These are phyloP conservation scores for Zoroaster sp. DNA, from an alignment of 53 echinoderm and acorn worm species.

Conservation along the genomic window DNA sequence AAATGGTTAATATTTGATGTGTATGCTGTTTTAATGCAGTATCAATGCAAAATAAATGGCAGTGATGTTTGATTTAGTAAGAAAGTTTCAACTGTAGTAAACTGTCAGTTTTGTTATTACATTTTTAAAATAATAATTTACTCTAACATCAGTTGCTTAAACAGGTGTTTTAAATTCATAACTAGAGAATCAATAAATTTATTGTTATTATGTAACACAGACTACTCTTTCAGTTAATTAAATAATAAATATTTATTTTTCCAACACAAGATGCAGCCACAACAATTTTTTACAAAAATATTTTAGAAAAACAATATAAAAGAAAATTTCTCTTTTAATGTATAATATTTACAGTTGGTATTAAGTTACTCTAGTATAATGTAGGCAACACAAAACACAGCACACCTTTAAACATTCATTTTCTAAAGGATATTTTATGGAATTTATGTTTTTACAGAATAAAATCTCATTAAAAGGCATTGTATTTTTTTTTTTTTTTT, in stretches of 20 bases:
- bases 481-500: background rate
- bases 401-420: background rate
- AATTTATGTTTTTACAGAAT: too few relatives aligned
- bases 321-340: background rate
- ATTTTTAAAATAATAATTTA: too few relatives aligned
- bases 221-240: background rate
- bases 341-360: constrained; percentile 10
- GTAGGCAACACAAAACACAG: background rate
- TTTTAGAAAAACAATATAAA: background rate
- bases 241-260: constrained; percentile 47
- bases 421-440: too few relatives aligned
- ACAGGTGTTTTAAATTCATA: background rate
- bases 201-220: background rate
- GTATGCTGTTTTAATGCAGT: background rate
- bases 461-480: background rate
- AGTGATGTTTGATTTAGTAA: background rate
- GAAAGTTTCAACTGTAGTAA: too few relatives aligned
- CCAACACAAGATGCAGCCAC: constrained; percentile 16
- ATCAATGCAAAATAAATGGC: constrained; percentile 25
- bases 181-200: background rate
- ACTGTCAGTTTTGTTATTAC: too few relatives aligned
- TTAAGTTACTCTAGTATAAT: background rate
- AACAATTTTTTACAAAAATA: constrained; percentile 43
- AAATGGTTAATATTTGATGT: background rate
- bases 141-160: too few relatives aligned